Evolutionary conservation across 1,140 invertebrate species (phyloP), one percentile per base, ranked within the genome.

Genomic region (Nilaparvata lugens): DNA sequence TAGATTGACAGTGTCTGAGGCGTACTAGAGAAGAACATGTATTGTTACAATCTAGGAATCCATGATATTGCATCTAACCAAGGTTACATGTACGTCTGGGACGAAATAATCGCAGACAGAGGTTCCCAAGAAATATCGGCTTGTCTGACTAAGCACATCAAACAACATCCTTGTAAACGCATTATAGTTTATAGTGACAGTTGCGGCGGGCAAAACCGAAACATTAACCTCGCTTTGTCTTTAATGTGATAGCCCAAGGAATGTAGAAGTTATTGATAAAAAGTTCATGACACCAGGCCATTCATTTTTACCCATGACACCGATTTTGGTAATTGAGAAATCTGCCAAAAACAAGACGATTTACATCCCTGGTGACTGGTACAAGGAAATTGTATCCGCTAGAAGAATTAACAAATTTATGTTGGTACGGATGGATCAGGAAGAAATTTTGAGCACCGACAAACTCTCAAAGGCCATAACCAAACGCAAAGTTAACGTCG

Each of bases 101-200:
- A 62, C 24, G 57, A 63, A 35, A 60, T 57, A 0, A 51, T 55
- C 1, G 57, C 42, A 31, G 2, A 28, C 23, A 31, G 62, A 59
- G 62, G 65, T 19, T 63, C 61, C 24, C 52, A 66, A 59, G 63
- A 65, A 61, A 66, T 65, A 42, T 48, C 42, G 18, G 56, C 64
- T 31, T 64, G 63, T 60, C 21, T 63, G 19, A 42, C 53, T 1
- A 63, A 63, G 53, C 58, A 59, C 56, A 60, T 45, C 31, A 38
- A 58, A 21, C 28, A 52, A 25, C 43, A 23, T 21, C 35, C 55
- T 28, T 48, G 21, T 19, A 48, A 48, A 18, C 5, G 11, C 21
- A 38, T 53, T 9, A 60, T 55, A 52, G 16, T 56, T 13, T 59
- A 53, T 51, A 61, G 54, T 48, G 63, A 59, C 54, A 58, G 61